These are phyloP conservation scores for Tribolium madens DNA, from an alignment of 1,140 invertebrate genomes.

Conservation along the genomic window DNA sequence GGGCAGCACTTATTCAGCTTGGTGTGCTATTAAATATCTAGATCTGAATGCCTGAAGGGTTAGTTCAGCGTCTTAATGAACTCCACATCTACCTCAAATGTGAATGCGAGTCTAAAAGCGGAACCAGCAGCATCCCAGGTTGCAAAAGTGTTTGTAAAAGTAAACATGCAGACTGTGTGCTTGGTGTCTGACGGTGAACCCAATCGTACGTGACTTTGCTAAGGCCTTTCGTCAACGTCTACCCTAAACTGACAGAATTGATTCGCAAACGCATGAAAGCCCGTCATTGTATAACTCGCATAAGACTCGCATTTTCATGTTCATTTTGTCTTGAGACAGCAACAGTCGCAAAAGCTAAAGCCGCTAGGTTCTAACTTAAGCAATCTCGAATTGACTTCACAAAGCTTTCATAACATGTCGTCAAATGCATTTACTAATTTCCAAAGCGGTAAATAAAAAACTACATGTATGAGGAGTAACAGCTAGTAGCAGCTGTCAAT, in stretches of 20 bases:
- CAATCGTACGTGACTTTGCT: slow-evolving; percentile 30
- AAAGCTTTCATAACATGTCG: neutral
- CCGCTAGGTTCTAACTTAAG: slow-evolving; percentile 10
- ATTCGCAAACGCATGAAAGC: slow-evolving; percentile 36
- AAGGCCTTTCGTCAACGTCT: slow-evolving; percentile 35
- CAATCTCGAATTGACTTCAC: slow-evolving; percentile 10
- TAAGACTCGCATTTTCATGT: slow-evolving; percentile 27
- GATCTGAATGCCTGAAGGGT: slow-evolving; percentile 27
- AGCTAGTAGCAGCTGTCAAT: neutral
- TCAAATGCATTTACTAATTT: no score
- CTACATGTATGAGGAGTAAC: neutral
- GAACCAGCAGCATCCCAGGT: slow-evolving; percentile 3
- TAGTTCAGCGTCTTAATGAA: slow-evolving; percentile 34
- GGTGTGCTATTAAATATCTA: slow-evolving; percentile 28
- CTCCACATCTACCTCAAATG: slow-evolving; percentile 35
- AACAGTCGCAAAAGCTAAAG: slow-evolving; percentile 14
- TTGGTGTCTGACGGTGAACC: slow-evolving; percentile 33
- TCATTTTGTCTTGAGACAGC: neutral
- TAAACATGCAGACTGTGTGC: slow-evolving; percentile 31
- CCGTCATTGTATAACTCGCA: slow-evolving; percentile 20
- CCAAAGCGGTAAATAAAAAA: neutral
- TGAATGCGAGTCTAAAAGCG: slow-evolving; percentile 28
- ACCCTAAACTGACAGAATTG: slow-evolving; percentile 33
- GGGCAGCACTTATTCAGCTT: slow-evolving; percentile 15
- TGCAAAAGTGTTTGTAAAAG: slow-evolving; percentile 11